These are phyloP conservation scores for Saccopteryx leptura DNA, from an alignment of 2,113 vertebrate genomes.

Conservation along the genomic window DNA sequence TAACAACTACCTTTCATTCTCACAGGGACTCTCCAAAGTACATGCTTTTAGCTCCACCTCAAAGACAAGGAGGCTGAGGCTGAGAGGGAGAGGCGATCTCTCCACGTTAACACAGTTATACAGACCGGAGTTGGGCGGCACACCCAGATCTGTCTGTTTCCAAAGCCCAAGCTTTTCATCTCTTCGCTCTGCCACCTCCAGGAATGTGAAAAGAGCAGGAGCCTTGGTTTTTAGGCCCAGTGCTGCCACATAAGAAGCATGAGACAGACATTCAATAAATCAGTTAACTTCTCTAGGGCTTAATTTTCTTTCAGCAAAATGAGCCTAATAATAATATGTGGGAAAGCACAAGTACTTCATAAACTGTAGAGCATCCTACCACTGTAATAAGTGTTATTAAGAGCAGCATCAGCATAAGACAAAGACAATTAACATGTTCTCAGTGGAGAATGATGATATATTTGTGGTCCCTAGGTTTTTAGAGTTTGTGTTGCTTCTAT, in stretches of 20 bases:
- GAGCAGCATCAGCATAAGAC: background rate
- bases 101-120: background rate
- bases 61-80: background rate
- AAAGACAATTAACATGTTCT: conserved; percentile 45
- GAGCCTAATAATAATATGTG: conserved; percentile 55
- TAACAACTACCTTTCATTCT: background rate
- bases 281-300: conserved; percentile 57
- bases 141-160: background rate
- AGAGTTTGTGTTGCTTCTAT: background rate
- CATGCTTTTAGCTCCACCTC: background rate
- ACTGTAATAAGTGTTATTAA: background rate
- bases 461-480: background rate
- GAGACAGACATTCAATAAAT: conserved; percentile 46
- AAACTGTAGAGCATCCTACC: conserved; percentile 6
- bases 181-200: background rate
- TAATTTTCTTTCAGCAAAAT: conserved; percentile 69
- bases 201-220: conserved; percentile 49
- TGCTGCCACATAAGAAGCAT: conserved; percentile 29
- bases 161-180: conserved; percentile 9
- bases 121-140: background rate
- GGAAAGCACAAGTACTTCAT: conserved; percentile 41
- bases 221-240: background rate
- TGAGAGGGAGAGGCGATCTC: background rate
- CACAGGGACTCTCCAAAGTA: background rate
- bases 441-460: background rate